phyloP scores from a whole-genome alignment of 2,797 vertebrate genomes.

The Uromys caudimaculatus region DNA sequence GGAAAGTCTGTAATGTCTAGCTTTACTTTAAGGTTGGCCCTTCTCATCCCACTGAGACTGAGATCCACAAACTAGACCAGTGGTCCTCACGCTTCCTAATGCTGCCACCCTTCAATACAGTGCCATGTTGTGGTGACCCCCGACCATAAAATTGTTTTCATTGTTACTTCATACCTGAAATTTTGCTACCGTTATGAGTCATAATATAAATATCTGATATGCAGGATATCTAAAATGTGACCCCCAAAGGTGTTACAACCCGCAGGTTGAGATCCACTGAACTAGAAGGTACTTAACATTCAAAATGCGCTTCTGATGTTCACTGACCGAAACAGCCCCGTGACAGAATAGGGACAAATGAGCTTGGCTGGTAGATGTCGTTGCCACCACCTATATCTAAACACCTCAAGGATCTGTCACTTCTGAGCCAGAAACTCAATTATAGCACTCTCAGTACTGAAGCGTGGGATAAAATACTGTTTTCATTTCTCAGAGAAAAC shows the following conservation, averaged over 20 bases:
- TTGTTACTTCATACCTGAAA: not conserved
- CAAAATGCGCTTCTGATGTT: not conserved
- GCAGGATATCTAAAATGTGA: not conserved
- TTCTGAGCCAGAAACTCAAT: conserved; percentile 33
- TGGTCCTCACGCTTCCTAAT: not conserved
- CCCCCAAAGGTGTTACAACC: not conserved
- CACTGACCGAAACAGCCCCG: not conserved
- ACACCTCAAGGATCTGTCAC: not conserved
- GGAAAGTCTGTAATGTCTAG: not conserved
- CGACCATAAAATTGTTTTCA: not conserved
- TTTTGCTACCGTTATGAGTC: not conserved
- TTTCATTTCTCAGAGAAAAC: conserved; percentile 9
- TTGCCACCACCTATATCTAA: conserved; percentile 2
- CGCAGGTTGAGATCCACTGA: not conserved
- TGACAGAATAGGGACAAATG: not conserved
- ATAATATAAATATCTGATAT: not conserved
- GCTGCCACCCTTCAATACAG: not conserved
- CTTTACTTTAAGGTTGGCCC: not conserved
- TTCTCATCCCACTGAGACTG: not conserved
- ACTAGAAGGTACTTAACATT: not conserved
- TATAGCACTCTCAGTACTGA: not conserved
- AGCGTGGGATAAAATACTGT: not conserved
- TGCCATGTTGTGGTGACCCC: too few relatives aligned
- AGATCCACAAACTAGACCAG: not conserved
- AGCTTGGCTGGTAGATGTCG: not conserved